These are phyloP conservation scores for Polypterus bichir DNA, from an alignment of 2,113 vertebrate species.

Conservation along the genomic window DNA sequence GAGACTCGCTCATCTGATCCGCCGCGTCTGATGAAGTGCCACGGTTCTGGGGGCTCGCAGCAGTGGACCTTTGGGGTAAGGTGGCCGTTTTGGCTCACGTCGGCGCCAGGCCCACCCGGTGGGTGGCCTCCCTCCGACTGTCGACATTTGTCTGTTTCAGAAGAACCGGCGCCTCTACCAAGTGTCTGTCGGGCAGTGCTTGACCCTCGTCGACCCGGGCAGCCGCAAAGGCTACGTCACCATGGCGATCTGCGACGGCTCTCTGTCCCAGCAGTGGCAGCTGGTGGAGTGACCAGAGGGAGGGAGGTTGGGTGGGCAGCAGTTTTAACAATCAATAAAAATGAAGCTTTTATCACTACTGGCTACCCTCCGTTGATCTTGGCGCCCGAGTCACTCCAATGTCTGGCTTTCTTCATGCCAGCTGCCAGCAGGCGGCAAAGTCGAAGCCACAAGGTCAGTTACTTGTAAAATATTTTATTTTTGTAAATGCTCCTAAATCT, in stretches of 20 bases:
- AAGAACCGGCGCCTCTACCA: constrained; percentile 82
- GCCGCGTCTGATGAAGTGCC: constrained; percentile 91
- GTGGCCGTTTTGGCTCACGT: too few relatives aligned
- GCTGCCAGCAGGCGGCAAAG: too few relatives aligned
- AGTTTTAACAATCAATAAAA: too few relatives aligned
- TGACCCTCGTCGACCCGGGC: constrained; percentile 49
- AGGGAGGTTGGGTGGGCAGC: too few relatives aligned
- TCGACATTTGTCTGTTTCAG: constrained; percentile 32
- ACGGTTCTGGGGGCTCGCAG: constrained; percentile 86
- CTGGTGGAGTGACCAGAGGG: constrained; percentile 49
- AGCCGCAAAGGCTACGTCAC: constrained; percentile 67
- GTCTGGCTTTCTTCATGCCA: too few relatives aligned
- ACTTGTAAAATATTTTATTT: constrained; percentile 98
- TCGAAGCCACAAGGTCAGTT: constrained; percentile 10
- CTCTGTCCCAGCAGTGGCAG: constrained; percentile 72
- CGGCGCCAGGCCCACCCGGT: too few relatives aligned
- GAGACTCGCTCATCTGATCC: constrained; percentile 76
- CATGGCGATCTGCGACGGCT: constrained; percentile 84
- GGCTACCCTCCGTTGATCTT: too few relatives aligned
- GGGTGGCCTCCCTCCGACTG: not conserved
- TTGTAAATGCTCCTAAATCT: constrained; percentile 99
- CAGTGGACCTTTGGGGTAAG: constrained; percentile 87
- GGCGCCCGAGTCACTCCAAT: too few relatives aligned
- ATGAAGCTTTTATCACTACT: not conserved
- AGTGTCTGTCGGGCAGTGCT: constrained; percentile 87